These are phyloP conservation scores for Podargus strigoides DNA, from an alignment of 2,797 vertebrate species.

Conservation along the genomic window DNA sequence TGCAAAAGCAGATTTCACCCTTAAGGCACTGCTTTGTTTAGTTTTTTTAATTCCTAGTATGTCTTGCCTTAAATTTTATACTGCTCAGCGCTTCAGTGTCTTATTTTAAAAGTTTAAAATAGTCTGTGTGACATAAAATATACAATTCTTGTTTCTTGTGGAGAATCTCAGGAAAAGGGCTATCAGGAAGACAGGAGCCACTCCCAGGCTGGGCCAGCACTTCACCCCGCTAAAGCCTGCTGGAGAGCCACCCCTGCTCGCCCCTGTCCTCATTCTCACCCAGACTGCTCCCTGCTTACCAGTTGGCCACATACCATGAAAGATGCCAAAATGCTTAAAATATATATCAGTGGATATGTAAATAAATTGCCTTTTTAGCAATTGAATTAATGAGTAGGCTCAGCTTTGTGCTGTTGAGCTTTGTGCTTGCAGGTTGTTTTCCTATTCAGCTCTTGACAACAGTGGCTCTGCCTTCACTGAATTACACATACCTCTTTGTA, in stretches of 20 bases:
- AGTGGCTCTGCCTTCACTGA: neutral
- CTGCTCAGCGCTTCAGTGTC: neutral
- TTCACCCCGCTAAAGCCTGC: neutral
- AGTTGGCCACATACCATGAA: accelerated
- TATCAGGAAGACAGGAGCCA: neutral
- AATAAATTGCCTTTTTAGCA: neutral
- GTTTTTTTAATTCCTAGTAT: neutral
- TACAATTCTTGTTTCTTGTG: neutral
- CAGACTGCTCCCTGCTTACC: neutral
- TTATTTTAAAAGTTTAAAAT: neutral
- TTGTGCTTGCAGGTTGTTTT: neutral
- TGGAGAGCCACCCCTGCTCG: too few species aligned
- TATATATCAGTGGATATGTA: accelerated
- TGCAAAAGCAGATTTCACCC: neutral
- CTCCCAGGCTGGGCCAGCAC: neutral
- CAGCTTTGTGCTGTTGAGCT: neutral
- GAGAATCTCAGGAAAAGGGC: neutral
- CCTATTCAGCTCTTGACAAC: accelerated
- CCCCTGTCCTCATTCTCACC: too few species aligned
- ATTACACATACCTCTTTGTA: neutral
- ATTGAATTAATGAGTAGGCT: accelerated
- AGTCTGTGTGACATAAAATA: neutral
- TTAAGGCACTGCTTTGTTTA: neutral
- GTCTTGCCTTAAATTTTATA: neutral
- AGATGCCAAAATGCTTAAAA: neutral